A percentile compares a stretch with the other conserved stretches of the same genome.
phyloP scores from a whole-genome alignment of 2,797 vertebrate genomes.

The Otus scops region DNA sequence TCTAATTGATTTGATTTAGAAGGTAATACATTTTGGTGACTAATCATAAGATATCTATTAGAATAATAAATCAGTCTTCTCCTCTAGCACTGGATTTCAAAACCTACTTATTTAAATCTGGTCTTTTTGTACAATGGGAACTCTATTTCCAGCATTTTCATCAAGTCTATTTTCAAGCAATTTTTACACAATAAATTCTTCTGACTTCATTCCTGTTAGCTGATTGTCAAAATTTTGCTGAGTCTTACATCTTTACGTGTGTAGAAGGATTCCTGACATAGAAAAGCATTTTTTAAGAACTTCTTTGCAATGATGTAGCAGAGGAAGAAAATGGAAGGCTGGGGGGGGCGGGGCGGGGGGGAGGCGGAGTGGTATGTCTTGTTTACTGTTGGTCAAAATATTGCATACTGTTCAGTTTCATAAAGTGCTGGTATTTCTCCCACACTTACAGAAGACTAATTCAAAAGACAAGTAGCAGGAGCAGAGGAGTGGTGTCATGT shows the following conservation, averaged over 20 bases:
- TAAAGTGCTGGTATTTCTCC: background rate
- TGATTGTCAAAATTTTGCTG: slow-evolving; percentile 18
- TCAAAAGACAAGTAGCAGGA: background rate
- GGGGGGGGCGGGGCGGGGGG: no score
- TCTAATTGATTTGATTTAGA: background rate
- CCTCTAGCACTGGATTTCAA: background rate
- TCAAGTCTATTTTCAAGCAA: background rate
- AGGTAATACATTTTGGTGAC: background rate
- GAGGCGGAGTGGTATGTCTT: background rate
- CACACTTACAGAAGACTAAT: background rate
- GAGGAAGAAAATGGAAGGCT: background rate
- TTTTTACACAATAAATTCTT: background rate
- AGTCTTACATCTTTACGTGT: background rate
- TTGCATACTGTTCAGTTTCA: background rate
- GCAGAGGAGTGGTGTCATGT: background rate
- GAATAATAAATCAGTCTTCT: background rate
- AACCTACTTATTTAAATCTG: background rate
- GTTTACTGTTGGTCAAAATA: background rate
- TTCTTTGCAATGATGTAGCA: slow-evolving; percentile 12
- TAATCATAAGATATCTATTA: background rate
- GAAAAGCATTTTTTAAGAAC: background rate
- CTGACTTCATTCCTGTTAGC: background rate
- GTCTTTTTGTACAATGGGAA: background rate
- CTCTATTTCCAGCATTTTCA: background rate
- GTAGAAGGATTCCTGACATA: background rate